phyloP scores from a whole-genome alignment of 1,140 invertebrate genomes.

The Nasonia vitripennis region DNA sequence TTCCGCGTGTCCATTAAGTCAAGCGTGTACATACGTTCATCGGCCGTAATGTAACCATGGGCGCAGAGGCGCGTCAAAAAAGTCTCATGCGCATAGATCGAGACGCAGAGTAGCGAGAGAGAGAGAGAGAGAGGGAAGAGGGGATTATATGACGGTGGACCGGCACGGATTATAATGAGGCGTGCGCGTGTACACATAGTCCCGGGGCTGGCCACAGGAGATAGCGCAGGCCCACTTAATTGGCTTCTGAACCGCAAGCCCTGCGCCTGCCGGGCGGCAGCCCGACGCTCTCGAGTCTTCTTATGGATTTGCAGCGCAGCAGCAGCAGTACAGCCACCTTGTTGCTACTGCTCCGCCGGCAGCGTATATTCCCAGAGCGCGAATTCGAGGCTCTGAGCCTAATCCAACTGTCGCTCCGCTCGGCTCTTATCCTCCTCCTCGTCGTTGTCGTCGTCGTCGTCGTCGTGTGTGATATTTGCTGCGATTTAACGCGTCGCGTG shows the following conservation, averaged over 20 bases:
- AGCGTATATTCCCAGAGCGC: neutral
- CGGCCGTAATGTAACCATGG: neutral
- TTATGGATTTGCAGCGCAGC: neutral
- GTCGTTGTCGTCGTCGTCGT: too few relatives aligned
- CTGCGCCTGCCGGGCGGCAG: too few relatives aligned
- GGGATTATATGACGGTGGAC: conserved; percentile 61
- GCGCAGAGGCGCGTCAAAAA: neutral
- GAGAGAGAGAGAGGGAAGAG: neutral
- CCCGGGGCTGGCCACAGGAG: conserved; percentile 63
- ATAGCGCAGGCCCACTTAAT: conserved; percentile 66
- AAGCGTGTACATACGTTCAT: neutral
- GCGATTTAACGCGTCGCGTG: neutral
- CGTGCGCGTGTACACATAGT: conserved; percentile 57
- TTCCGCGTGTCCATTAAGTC: neutral
- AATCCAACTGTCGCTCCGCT: neutral
- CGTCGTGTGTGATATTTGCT: neutral
- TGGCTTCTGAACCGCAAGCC: conserved; percentile 54
- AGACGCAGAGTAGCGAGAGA: neutral
- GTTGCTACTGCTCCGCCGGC: too few relatives aligned
- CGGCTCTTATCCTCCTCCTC: neutral
- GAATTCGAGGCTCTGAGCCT: neutral
- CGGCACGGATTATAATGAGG: conserved; percentile 65
- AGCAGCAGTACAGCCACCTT: too few relatives aligned
- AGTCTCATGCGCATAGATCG: neutral
- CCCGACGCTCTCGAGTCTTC: neutral